These are phyloP conservation scores for Eupleurogrammus muticus DNA, from an alignment of 2,797 vertebrate genomes.

Conservation along the genomic window DNA sequence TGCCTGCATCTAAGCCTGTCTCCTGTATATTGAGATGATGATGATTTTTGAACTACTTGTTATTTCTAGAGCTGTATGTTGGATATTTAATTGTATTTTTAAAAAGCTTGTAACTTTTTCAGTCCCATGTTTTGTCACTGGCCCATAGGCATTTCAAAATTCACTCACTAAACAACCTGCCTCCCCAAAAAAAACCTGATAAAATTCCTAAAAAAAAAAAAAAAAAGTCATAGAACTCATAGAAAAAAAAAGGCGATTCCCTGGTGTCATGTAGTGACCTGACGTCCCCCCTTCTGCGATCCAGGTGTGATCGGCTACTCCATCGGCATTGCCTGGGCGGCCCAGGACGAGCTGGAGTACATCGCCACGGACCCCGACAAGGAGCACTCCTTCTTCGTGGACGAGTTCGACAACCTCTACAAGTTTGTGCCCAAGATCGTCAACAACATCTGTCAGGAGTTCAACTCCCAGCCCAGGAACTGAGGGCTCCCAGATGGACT, in stretches of 20 bases:
- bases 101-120: too few relatives aligned
- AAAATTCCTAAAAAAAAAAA: too few relatives aligned
- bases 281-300: conserved; percentile 23
- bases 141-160: background rate
- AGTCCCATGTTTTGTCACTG: too few relatives aligned
- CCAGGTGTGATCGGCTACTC: conserved; percentile 96
- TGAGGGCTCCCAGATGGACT: conserved; percentile 69
- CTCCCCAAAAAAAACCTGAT: too few relatives aligned
- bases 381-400: conserved; percentile 97
- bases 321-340: conserved; percentile 95
- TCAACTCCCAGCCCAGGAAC: conserved; percentile 97
- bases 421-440: conserved; percentile 91
- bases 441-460: conserved; percentile 97
- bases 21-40: too few relatives aligned
- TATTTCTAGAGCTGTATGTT: too few relatives aligned
- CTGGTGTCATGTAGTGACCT: conserved; percentile 37
- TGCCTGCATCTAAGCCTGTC: too few relatives aligned
- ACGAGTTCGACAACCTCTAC: conserved; percentile 96
- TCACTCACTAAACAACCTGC: background rate
- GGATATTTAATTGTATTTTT: too few relatives aligned
- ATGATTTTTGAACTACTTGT: too few relatives aligned
- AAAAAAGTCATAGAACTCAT: too few relatives aligned
- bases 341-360: conserved; percentile 95
- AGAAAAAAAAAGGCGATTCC: background rate
- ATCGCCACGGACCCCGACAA: conserved; percentile 94